These are phyloP conservation scores for Antennarius striatus DNA, from an alignment of 2,113 vertebrate genomes.

Conservation along the genomic window DNA sequence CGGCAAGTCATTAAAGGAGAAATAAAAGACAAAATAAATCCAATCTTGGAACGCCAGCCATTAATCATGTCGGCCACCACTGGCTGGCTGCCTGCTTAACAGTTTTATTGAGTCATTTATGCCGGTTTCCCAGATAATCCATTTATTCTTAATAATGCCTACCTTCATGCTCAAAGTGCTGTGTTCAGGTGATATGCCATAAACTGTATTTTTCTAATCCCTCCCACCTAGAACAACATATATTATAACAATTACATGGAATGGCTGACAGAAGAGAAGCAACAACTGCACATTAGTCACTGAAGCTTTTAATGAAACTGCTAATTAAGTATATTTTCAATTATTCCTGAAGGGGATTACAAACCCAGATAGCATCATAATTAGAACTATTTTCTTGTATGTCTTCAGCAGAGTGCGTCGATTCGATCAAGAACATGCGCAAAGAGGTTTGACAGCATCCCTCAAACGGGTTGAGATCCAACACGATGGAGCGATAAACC, in stretches of 20 bases:
- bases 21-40: slow-evolving; percentile 80
- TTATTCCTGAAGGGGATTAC: slow-evolving; percentile 48
- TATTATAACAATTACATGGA: slow-evolving; percentile 45
- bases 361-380: slow-evolving; percentile 44
- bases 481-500: slow-evolving; percentile 31
- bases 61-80: slow-evolving; percentile 74
- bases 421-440: slow-evolving; percentile 1
- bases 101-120: slow-evolving; percentile 78
- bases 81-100: slow-evolving; percentile 73
- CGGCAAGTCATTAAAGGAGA: slow-evolving; percentile 75
- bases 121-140: slow-evolving; percentile 73
- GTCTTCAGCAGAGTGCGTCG: slow-evolving; percentile 19
- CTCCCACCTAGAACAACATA: slow-evolving; percentile 40
- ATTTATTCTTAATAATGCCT: slow-evolving; percentile 75
- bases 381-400: slow-evolving; percentile 47
- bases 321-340: slow-evolving; percentile 64
- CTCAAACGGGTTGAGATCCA: neutral
- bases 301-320: slow-evolving; percentile 50
- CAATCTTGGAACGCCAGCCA: slow-evolving; percentile 67
- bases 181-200: slow-evolving; percentile 63
- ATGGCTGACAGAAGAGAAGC: slow-evolving; percentile 42
- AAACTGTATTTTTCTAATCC: slow-evolving; percentile 30
- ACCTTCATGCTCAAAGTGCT: slow-evolving; percentile 69
- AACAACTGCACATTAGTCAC: slow-evolving; percentile 50
- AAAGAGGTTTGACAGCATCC: slow-evolving; percentile 1